phyloP scores from a whole-genome alignment of 92 coral and sea anemone species.

The Siderastrea siderea region DNA sequence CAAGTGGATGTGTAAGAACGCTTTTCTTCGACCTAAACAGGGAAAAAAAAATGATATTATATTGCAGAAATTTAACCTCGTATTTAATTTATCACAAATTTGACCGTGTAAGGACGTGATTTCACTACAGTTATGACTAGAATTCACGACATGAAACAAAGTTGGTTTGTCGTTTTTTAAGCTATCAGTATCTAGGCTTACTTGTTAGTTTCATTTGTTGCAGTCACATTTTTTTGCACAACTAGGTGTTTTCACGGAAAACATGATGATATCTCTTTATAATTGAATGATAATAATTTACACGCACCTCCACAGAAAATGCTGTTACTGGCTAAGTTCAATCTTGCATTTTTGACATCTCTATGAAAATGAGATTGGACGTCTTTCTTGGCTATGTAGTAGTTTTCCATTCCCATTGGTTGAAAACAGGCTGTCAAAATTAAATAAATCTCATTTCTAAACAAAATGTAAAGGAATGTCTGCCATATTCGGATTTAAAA shows the following conservation, averaged over 20 bases:
- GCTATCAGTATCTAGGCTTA: too few species aligned
- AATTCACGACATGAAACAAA: too few species aligned
- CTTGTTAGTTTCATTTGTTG: too few species aligned
- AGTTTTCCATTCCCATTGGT: slow-evolving; percentile 71
- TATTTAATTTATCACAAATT: too few species aligned
- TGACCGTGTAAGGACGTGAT: too few species aligned
- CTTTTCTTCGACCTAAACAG: background rate
- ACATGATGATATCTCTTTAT: background rate
- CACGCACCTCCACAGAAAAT: background rate
- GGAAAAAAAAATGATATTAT: background rate
- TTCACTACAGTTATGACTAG: too few species aligned
- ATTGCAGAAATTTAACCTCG: too few species aligned
- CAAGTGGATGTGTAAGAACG: slow-evolving; percentile 18
- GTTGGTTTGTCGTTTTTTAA: too few species aligned
- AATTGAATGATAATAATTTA: too few species aligned
- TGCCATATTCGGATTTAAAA: too few species aligned
- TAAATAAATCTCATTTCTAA: background rate
- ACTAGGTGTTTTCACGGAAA: background rate
- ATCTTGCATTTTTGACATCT: slow-evolving; percentile 10
- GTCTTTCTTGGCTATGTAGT: slow-evolving; percentile 30
- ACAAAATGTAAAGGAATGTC: too few species aligned
- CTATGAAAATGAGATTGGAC: background rate
- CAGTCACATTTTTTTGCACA: background rate
- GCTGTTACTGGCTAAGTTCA: background rate
- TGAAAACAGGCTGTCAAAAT: slow-evolving; percentile 36